These are phyloP conservation scores for Pyrrhosoma nymphula DNA, from an alignment of 2,888 invertebrate species.

Conservation along the genomic window DNA sequence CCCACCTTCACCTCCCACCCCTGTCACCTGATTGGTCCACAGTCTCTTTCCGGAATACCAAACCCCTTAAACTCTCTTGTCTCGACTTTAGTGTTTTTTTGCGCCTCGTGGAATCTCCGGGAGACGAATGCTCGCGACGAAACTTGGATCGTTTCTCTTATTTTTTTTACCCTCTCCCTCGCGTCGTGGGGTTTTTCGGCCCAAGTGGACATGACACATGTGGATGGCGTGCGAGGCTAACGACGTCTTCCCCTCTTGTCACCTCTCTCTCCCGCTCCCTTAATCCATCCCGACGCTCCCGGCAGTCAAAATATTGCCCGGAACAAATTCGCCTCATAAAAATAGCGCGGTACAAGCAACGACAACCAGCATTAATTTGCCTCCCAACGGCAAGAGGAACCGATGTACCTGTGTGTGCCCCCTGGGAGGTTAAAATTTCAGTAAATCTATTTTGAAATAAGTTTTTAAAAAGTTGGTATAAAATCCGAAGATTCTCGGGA, in stretches of 20 bases:
- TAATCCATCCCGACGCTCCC: background rate
- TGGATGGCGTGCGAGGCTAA: background rate
- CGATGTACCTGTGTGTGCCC: background rate
- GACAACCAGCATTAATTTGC: background rate
- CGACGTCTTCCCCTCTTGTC: background rate
- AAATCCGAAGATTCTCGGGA: no score
- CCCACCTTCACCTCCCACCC: no score
- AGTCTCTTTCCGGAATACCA: background rate
- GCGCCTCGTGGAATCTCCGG: background rate
- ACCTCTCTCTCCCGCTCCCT: background rate
- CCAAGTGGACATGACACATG: slow-evolving; percentile 14
- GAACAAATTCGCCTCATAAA: background rate
- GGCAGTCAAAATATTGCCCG: background rate
- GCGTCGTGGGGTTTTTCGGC: background rate
- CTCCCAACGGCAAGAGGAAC: background rate
- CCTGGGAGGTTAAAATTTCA: no score
- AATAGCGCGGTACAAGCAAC: background rate
- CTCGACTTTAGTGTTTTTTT: background rate
- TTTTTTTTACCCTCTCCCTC: background rate
- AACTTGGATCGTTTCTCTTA: background rate
- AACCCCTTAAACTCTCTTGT: background rate
- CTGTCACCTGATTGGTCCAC: no score
- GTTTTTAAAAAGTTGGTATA: no score
- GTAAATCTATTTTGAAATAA: no score
- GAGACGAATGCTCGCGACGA: background rate